Evolutionary conservation across 2,113 vertebrate species (phyloP).

Genomic region (Callaeas wilsoni): DNA sequence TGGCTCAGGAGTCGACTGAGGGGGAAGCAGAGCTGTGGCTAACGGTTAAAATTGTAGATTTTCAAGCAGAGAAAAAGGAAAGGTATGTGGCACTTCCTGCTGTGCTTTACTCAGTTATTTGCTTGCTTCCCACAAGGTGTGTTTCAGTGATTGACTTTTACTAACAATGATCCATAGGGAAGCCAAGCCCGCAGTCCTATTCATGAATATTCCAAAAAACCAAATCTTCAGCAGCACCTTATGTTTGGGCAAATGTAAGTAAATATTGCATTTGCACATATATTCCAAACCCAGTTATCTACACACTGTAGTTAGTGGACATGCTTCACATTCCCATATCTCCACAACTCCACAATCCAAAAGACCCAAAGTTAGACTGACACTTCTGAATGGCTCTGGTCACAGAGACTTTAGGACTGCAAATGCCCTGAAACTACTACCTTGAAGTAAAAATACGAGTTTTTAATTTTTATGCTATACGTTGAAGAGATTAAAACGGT

Average conservation of each 20-base stretch:
- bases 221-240: not conserved
- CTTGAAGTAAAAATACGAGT: not conserved
- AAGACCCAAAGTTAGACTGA: not conserved
- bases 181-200: not conserved
- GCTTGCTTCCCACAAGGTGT: not conserved
- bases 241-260: not conserved
- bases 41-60: not conserved
- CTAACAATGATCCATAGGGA: not conserved
- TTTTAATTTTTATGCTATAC: not conserved
- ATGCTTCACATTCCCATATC: not conserved
- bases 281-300: not conserved
- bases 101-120: not conserved
- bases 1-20: not conserved
- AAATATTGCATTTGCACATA: not conserved
- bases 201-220: not conserved
- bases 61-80: not conserved
- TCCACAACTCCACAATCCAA: not conserved
- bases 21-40: not conserved
- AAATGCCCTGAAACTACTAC: not conserved
- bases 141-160: not conserved
- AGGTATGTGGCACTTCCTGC: not conserved
- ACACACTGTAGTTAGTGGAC: not conserved
- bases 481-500: not conserved
- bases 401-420: not conserved
- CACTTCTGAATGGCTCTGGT: not conserved